Conservation (phyloP, 2,113 vertebrate species). For the Dolichotis patagonum region DNA sequence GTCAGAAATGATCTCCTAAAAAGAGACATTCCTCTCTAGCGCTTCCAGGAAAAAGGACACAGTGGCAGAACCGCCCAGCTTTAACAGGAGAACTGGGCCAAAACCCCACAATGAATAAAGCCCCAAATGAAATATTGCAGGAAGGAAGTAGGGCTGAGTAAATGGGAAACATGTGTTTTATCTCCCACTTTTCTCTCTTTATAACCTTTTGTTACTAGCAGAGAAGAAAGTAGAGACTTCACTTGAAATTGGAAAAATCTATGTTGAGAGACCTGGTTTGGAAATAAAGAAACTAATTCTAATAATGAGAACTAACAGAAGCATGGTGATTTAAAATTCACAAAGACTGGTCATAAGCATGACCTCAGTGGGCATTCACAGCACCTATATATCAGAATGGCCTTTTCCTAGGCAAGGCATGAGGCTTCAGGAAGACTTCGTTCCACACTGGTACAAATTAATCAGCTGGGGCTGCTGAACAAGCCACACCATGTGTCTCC, state of each 20-base stretch:
- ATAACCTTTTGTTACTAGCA: neutral
- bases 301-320: neutral
- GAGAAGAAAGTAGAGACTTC: neutral
- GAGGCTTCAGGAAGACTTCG: neutral
- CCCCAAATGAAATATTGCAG: neutral
- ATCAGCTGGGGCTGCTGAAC: neutral
- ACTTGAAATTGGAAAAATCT: neutral
- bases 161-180: neutral
- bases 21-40: neutral
- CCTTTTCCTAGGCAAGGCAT: neutral
- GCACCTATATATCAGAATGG: fast-evolving
- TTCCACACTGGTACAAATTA: neutral
- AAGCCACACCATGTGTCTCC: neutral
- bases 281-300: neutral
- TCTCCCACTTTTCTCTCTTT: neutral
- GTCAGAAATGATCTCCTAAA: neutral
- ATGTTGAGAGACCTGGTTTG: neutral
- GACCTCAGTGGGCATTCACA: neutral
- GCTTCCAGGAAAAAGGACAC: neutral
- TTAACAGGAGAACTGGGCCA: neutral
- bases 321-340: neutral
- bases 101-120: neutral
- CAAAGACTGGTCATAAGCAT: neutral
- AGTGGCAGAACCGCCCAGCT: neutral
- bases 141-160: neutral